Percentiles rank a stretch among this genome's conserved stretches.
Evolutionary conservation across 92 coral and sea anemone species (phyloP).

Genomic region (Porites cylindrica): DNA sequence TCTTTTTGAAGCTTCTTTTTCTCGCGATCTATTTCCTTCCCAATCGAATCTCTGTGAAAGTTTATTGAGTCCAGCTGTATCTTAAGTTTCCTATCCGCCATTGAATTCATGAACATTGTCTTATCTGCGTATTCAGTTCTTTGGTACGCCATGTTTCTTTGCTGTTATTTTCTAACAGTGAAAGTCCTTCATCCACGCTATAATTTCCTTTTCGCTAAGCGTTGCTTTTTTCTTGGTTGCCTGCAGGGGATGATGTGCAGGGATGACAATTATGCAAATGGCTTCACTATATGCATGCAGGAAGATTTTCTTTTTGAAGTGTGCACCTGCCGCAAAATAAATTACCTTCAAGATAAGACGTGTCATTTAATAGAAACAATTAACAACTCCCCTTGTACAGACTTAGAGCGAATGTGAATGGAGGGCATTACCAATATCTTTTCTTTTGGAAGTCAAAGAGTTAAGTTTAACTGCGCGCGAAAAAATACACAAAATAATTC

Average conservation of each 20-base stretch:
- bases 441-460: not conserved
- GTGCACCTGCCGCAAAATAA: slow-evolving; percentile 69
- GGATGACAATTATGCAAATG: slow-evolving; percentile 74
- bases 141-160: slow-evolving; percentile 82
- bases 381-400: slow-evolving; percentile 20
- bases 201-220: slow-evolving; percentile 23
- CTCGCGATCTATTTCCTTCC: slow-evolving; percentile 85
- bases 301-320: slow-evolving; percentile 39
- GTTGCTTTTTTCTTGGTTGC: slow-evolving; percentile 13
- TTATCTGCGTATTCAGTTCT: slow-evolving; percentile 91
- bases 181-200: not conserved
- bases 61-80: slow-evolving; percentile 75
- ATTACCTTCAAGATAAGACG: slow-evolving; percentile 45
- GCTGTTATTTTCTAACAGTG: slow-evolving; percentile 5
- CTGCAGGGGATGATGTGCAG: not conserved
- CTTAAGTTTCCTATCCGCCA: slow-evolving; percentile 85
- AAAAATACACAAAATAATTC: slow-evolving; percentile 31
- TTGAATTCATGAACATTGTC: slow-evolving; percentile 84
- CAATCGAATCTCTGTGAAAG: slow-evolving; percentile 74
- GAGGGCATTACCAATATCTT: slow-evolving; percentile 17
- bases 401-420: not conserved
- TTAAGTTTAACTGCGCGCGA: slow-evolving; percentile 9
- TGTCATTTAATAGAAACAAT: slow-evolving; percentile 38
- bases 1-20: slow-evolving; percentile 75
- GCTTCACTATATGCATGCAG: slow-evolving; percentile 34